These are phyloP conservation scores for Crotalus helleri DNA, from an alignment of 2,113 vertebrate species.

Conservation along the genomic window DNA sequence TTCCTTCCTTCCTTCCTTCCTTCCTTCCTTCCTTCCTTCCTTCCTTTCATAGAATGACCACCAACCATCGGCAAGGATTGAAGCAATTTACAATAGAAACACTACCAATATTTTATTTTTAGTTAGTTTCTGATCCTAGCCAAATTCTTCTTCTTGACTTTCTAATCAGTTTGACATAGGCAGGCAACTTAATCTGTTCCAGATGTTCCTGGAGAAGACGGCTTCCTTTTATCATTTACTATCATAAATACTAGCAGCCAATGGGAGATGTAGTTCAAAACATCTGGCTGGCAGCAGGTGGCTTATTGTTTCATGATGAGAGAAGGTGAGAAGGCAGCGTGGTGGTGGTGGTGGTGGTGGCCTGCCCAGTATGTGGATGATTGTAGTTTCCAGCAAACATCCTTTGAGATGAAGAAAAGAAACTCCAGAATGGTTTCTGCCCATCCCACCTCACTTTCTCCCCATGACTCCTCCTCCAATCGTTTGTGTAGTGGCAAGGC, in stretches of 20 bases:
- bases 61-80: not conserved
- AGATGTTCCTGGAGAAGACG: not conserved
- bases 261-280: not conserved
- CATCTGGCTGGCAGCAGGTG: not conserved
- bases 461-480: conserved; percentile 26
- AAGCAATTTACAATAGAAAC: not conserved
- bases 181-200: not conserved
- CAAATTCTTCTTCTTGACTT: not conserved
- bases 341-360: not conserved
- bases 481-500: not conserved
- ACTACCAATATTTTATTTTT: not conserved
- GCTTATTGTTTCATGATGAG: not conserved
- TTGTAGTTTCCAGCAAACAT: not conserved
- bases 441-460: conserved; percentile 38
- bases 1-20: not conserved
- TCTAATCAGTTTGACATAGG: not conserved
- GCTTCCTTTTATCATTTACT: not conserved
- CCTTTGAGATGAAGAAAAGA: not conserved
- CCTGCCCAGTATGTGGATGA: not conserved
- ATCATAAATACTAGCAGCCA: not conserved
- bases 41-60: not conserved
- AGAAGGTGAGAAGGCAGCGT: not conserved
- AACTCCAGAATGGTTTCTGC: not conserved
- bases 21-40: not conserved
- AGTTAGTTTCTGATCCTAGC: not conserved